Evolutionary conservation across 2,888 invertebrate species (phyloP).

Genomic region (Tromatobia lineatoria): DNA sequence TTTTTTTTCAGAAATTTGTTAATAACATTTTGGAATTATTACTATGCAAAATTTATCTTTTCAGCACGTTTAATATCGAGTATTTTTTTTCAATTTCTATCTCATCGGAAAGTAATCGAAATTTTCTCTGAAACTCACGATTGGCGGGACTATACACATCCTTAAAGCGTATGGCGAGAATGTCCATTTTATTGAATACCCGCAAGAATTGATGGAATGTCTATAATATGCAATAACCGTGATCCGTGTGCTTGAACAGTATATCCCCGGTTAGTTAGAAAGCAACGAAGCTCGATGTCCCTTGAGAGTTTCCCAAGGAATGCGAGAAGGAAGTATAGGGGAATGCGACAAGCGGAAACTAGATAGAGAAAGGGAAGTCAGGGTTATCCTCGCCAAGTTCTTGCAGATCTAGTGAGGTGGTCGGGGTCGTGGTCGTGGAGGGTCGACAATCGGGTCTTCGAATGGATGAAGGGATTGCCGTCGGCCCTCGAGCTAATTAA

Average conservation of each 20-base stretch:
- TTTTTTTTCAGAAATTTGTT: no score
- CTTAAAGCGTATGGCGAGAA: neutral
- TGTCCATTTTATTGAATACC: conserved; percentile 23
- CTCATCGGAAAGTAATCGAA: no score
- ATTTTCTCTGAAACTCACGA: no score
- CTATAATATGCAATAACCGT: conserved; percentile 32
- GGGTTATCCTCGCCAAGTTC: conserved; percentile 26
- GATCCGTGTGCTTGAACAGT: conserved; percentile 42
- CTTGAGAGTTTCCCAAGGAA: conserved; percentile 60
- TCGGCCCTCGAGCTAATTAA: conserved; percentile 57
- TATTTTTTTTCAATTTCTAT: no score
- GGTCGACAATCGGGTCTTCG: conserved; percentile 60
- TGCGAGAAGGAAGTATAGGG: conserved; percentile 46
- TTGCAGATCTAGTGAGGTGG: conserved; percentile 49
- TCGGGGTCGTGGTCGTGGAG: conserved; percentile 21
- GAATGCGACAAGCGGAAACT: conserved; percentile 19
- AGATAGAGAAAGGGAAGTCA: neutral
- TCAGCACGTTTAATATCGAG: no score
- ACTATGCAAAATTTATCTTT: no score
- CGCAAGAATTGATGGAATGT: conserved; percentile 41
- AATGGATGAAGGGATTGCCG: conserved; percentile 61
- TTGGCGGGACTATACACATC: no score
- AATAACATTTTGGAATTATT: no score
- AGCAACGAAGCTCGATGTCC: conserved; percentile 34
- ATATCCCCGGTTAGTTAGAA: conserved; percentile 47